Percentiles rank a stretch among this genome's conserved stretches.
Evolutionary conservation across 1,140 invertebrate species (phyloP).

Genomic region (Brachystomella parvula): DNA sequence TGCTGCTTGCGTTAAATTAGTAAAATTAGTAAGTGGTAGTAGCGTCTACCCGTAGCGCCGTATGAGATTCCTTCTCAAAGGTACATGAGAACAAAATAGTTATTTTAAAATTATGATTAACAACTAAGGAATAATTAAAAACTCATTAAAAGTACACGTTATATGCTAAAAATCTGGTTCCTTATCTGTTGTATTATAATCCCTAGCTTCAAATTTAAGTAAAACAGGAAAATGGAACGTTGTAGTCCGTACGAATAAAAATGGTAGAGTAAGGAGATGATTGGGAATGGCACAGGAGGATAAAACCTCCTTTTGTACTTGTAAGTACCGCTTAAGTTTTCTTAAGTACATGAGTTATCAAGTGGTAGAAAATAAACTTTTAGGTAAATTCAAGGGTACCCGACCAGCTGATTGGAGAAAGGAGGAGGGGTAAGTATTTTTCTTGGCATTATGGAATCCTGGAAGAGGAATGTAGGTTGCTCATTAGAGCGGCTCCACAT

Average conservation of each 20-base stretch:
- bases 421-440: neutral
- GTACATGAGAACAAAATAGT: neutral
- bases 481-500: constrained; percentile 78
- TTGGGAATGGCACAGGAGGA: too few species aligned
- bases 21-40: too few species aligned
- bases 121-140: neutral
- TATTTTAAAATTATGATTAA: neutral
- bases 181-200: too few species aligned
- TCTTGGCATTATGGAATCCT: neutral
- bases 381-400: neutral
- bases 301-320: too few species aligned
- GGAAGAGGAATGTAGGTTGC: neutral
- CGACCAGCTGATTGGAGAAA: neutral
- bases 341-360: too few species aligned
- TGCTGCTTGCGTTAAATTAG: neutral
- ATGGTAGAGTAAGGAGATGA: neutral
- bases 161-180: neutral
- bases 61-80: constrained; percentile 4
- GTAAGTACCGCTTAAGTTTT: neutral
- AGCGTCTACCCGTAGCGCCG: constrained; percentile 12
- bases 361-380: neutral
- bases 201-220: neutral
- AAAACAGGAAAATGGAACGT: neutral
- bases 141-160: neutral
- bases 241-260: neutral